Conservation (phyloP, 2,888 invertebrate species). For the Drosophila nigritarsus region DNA sequence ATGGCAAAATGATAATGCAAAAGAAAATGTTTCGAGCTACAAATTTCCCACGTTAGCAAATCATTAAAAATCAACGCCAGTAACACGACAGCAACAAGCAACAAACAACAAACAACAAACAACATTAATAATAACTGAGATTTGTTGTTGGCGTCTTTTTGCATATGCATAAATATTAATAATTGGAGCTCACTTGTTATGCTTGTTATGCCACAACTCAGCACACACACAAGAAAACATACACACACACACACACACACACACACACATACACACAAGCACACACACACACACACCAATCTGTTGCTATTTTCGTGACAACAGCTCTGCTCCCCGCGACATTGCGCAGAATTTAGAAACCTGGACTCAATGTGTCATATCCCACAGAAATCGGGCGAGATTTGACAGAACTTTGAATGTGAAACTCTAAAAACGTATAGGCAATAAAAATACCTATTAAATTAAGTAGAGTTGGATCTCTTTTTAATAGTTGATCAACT, state of each 20-base stretch:
- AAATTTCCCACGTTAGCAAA: constrained; percentile 75
- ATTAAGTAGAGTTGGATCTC: background rate
- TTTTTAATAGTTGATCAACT: background rate
- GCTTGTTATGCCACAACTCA: constrained; percentile 43
- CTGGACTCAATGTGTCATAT: background rate
- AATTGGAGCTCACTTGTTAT: constrained; percentile 36
- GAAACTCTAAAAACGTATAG: background rate
- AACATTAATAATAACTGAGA: constrained; percentile 33
- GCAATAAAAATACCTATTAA: background rate
- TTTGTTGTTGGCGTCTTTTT: constrained; percentile 26
- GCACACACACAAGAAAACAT: background rate
- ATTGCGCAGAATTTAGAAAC: background rate
- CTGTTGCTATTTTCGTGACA: background rate
- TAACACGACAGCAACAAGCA: constrained; percentile 33
- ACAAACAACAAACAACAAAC: constrained; percentile 20
- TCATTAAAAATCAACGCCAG: constrained; percentile 70
- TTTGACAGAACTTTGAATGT: background rate
- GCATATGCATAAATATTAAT: constrained; percentile 54
- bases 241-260: background rate
- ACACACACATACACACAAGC: background rate
- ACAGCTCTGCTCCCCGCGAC: background rate
- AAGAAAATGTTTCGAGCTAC: constrained; percentile 49
- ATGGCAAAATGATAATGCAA: constrained; percentile 65
- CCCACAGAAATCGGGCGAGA: background rate
- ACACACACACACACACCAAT: background rate